Evolutionary conservation across 2,888 invertebrate genomes (phyloP).

Genomic region (Nomada ferruginata): DNA sequence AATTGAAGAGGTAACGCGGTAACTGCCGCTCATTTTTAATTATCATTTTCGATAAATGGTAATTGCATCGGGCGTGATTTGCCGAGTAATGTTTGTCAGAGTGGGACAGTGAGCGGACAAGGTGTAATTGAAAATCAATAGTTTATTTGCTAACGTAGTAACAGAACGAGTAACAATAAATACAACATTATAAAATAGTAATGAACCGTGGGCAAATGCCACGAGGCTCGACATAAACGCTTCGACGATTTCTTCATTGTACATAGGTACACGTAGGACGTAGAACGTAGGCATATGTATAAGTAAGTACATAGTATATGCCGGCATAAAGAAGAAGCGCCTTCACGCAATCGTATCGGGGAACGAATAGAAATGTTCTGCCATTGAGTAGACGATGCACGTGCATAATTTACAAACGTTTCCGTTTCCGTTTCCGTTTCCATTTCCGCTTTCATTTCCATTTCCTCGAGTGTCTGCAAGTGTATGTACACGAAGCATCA

Average conservation of each 20-base stretch:
- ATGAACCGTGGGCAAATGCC: too few species aligned
- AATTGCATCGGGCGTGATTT: background rate
- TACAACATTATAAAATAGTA: conserved; percentile 12
- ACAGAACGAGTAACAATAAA: conserved; percentile 53
- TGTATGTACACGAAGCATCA: background rate
- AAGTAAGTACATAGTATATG: too few species aligned
- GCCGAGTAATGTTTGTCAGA: background rate
- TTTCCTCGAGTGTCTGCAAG: background rate
- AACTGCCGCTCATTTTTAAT: background rate
- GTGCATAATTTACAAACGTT: background rate
- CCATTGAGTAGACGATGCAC: background rate
- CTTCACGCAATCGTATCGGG: background rate
- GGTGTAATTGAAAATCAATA: conserved; percentile 26
- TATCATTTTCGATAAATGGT: too few species aligned
- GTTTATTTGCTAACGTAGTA: conserved; percentile 65
- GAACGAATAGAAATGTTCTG: conserved; percentile 1
- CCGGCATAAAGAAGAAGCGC: background rate
- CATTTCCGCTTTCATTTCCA: background rate
- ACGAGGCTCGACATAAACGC: background rate
- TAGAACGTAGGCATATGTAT: too few species aligned
- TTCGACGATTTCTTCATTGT: background rate
- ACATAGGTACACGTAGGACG: background rate
- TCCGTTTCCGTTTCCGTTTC: background rate
- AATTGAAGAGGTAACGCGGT: background rate
- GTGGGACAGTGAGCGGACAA: background rate